Percentiles rank a stretch among this genome's conserved stretches.
These are phyloP conservation scores for Melipona beecheii DNA, from an alignment of 2,888 invertebrate species.

Conservation along the genomic window DNA sequence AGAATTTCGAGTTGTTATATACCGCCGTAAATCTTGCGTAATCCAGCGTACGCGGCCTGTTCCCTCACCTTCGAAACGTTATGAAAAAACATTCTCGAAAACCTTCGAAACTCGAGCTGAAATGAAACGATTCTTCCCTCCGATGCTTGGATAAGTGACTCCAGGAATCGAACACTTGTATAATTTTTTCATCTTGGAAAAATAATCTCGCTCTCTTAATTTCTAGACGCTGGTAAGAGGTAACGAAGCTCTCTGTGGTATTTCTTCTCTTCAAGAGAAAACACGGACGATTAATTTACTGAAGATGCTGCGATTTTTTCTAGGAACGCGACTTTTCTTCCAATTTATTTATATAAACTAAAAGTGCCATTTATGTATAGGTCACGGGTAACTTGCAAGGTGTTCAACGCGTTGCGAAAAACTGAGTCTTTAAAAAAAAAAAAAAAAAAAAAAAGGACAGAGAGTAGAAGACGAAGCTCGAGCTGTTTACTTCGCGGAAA, in stretches of 20 bases:
- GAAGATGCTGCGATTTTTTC: background rate
- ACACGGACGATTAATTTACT: too few species aligned
- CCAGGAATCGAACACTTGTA: too few species aligned
- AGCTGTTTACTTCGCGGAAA: background rate
- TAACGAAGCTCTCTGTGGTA: background rate
- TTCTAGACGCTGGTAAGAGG: background rate
- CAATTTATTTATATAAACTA: too few species aligned
- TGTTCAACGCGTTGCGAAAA: background rate
- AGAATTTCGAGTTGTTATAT: constrained; percentile 33
- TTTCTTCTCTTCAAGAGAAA: too few species aligned
- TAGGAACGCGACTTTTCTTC: background rate
- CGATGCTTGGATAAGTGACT: background rate
- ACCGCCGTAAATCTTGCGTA: constrained; percentile 37
- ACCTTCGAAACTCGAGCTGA: background rate
- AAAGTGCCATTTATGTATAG: too few species aligned
- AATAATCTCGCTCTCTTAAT: too few species aligned
- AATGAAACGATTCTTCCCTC: background rate
- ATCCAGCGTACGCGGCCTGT: constrained; percentile 7
- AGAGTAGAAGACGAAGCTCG: background rate
- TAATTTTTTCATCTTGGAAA: too few species aligned
- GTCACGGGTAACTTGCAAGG: too few species aligned
- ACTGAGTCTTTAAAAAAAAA: too few species aligned
- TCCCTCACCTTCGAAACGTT: background rate
- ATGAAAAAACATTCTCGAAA: background rate
- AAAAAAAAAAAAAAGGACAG: too few species aligned